Evolutionary conservation across 1,140 invertebrate genomes (phyloP).

Genomic region (Eufriesea mexicana): DNA sequence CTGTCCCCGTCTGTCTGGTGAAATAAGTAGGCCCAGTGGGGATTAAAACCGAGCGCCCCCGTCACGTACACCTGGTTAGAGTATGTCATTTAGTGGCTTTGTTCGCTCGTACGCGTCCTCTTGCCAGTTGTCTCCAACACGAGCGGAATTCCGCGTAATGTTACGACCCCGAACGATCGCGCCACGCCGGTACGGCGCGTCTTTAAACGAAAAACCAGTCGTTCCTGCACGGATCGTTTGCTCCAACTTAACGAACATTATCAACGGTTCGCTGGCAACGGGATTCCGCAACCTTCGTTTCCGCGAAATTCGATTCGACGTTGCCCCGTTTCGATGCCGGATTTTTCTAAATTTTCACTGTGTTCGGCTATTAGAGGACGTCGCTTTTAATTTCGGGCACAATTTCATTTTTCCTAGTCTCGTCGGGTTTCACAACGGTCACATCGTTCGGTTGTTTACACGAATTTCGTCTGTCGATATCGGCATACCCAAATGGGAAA

Average conservation of each 20-base stretch:
- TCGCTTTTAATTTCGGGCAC: no score
- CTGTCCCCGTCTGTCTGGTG: slow-evolving; percentile 39
- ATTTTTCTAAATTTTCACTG: no score
- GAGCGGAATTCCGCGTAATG: slow-evolving; percentile 9
- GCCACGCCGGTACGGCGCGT: background rate
- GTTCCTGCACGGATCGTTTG: background rate
- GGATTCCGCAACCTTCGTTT: no score
- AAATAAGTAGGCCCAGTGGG: slow-evolving; percentile 67
- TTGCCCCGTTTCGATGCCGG: no score
- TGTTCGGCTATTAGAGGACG: no score
- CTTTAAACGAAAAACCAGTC: background rate
- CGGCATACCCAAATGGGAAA: no score
- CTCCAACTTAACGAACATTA: background rate
- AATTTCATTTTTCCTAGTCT: no score
- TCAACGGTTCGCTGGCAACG: no score
- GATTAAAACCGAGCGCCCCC: slow-evolving; percentile 55
- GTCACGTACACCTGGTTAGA: slow-evolving; percentile 42
- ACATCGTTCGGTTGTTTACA: no score
- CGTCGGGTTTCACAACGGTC: no score
- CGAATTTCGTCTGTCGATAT: no score
- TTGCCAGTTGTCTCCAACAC: slow-evolving; percentile 14
- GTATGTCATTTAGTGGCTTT: slow-evolving; percentile 65
- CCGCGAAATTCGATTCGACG: no score
- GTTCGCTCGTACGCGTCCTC: slow-evolving; percentile 49
- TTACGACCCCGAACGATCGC: background rate